A percentile compares a stretch with the other conserved stretches of the same genome.
Conservation (phyloP, 2,888 invertebrate species). For the Sesia apiformis region DNA sequence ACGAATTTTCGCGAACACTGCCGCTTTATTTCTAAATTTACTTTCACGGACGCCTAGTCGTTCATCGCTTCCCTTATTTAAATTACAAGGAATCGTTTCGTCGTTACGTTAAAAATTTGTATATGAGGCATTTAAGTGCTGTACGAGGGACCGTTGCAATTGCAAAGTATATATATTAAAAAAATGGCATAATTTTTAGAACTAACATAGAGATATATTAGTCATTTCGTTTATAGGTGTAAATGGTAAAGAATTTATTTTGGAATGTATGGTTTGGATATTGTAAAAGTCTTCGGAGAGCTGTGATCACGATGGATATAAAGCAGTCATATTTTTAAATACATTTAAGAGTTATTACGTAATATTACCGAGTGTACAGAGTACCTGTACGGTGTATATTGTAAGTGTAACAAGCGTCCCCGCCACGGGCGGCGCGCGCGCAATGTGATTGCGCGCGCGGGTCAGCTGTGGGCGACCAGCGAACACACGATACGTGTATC, state of each 20-base stretch:
- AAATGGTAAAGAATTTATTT: slow-evolving; percentile 73
- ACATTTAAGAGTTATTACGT: slow-evolving; percentile 68
- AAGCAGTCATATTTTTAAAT: slow-evolving; percentile 74
- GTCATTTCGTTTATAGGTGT: slow-evolving; percentile 73
- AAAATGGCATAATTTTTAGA: slow-evolving; percentile 74
- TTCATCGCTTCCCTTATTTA: slow-evolving; percentile 57
- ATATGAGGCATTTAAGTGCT: slow-evolving; percentile 71
- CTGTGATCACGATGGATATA: slow-evolving; percentile 73
- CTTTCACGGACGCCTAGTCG: slow-evolving; percentile 44
- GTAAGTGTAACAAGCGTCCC: slow-evolving; percentile 15
- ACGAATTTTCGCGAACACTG: slow-evolving; percentile 71
- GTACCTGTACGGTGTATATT: slow-evolving; percentile 23
- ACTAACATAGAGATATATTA: slow-evolving; percentile 70
- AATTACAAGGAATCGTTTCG: slow-evolving; percentile 50
- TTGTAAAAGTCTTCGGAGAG: slow-evolving; percentile 69
- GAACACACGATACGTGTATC: slow-evolving; percentile 36
- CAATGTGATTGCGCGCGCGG: too few relatives aligned
- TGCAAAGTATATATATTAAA: slow-evolving; percentile 72
- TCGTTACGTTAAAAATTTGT: slow-evolving; percentile 61
- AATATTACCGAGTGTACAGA: slow-evolving; percentile 48
- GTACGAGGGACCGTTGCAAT: slow-evolving; percentile 74
- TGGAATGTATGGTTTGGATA: slow-evolving; percentile 65
- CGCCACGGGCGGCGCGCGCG: slow-evolving; percentile 9
- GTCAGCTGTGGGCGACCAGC: neutral
- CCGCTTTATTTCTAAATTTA: slow-evolving; percentile 64